Base-by-base conservation (phyloP, 2,888 invertebrate genomes). In the Drosophila phalerata region DNA sequence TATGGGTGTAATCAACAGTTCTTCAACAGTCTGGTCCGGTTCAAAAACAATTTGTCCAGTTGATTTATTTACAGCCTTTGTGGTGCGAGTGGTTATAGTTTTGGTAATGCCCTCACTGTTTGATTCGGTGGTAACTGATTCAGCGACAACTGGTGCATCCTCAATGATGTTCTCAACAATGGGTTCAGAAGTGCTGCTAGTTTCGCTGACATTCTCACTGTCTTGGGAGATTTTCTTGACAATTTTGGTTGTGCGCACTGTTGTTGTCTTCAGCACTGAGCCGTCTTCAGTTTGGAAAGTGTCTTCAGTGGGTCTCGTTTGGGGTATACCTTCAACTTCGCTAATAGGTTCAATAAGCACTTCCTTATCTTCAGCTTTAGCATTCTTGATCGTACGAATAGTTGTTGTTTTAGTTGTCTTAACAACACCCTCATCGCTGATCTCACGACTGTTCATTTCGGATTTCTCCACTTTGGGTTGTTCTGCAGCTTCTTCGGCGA, bases 211-310 rank as follows among this genome's bases (percentile, higher is more conserved):
- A 47, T 68, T 79, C 52, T 90, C 90, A 48, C 49, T 70, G 1
- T 86, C 88, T 19, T 90, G 84, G 0, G 77, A 58, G 28, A 91
- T 88, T 71, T 91, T 91, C 73, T 90, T 91, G 0, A 91, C 75
- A 19, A 89, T 91, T 74, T 84, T 85, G 0, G 85, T 86, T 17
- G 85, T 86, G 5, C 85, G 89, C 2, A 86, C 89, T 49, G 73
- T 80, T 28, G 88, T 86, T 17, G 76, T 86, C 55, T 86, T 86
- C 0, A 89, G 42, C 6, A 86, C 78, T 15, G 82, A 74, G n/a
- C 64, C 73, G 45, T 77, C 69, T 6, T 69, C 70, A 5, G 53
- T 11, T 25, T 67, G 51, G 2, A 51, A 13, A 15, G 34, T 51
- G 5, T 61, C 55, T 19, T 60, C 58, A 22, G 34, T n/a, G 19